phyloP scores from a whole-genome alignment of 35 echinoderm and acorn worm species.

The Chiridota heheva region DNA sequence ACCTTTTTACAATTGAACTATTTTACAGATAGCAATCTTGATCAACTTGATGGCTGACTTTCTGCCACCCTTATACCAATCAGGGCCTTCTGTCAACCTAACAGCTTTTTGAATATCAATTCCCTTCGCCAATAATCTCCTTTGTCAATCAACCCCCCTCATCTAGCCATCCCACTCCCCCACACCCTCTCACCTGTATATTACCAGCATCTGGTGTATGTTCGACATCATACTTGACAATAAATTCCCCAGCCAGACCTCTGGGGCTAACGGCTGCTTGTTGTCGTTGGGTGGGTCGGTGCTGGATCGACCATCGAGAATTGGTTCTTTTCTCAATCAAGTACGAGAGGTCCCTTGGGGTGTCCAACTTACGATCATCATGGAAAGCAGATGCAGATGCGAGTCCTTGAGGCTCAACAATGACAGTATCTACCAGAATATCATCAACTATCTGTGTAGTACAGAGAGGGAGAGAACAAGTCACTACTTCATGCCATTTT shows the following conservation, averaged over 20 bases:
- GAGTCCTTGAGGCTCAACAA: conserved; percentile 82
- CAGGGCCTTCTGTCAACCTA: too few relatives aligned
- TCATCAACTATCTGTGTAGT: conserved; percentile 70
- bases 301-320: conserved; percentile 49
- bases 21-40: too few relatives aligned
- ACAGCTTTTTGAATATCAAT: too few relatives aligned
- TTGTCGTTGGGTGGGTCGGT: conserved; percentile 46
- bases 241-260: conserved; percentile 85
- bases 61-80: too few relatives aligned
- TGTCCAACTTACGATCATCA: conserved; percentile 30
- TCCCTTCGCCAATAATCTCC: too few relatives aligned
- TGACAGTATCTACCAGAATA: conserved; percentile 53
- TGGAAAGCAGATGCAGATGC: conserved; percentile 22
- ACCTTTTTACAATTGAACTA: too few relatives aligned
- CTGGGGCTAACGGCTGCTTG: conserved; percentile 40
- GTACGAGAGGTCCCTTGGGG: conserved; percentile 39
- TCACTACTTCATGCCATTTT: too few relatives aligned
- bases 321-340: conserved; percentile 13
- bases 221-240: conserved; percentile 74
- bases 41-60: too few relatives aligned
- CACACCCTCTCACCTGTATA: conserved; percentile 77
- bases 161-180: too few relatives aligned
- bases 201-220: conserved; percentile 75
- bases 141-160: too few relatives aligned
- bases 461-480: background rate